These are phyloP conservation scores for Agrotis exclamationis DNA, from an alignment of 2,888 invertebrate genomes.

Conservation along the genomic window DNA sequence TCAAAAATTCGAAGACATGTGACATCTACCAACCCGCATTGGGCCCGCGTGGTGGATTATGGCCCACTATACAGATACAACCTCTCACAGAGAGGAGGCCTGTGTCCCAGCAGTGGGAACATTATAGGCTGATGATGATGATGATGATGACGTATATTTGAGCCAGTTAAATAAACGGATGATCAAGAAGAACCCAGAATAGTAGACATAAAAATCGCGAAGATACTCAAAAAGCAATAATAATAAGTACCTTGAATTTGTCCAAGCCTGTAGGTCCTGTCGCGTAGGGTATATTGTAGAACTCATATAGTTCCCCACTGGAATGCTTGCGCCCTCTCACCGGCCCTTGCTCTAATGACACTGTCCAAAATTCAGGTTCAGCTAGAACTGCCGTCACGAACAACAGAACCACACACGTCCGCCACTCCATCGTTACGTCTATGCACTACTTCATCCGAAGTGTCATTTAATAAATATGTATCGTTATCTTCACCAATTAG, in stretches of 20 bases:
- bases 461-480: too few relatives aligned
- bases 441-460: background rate
- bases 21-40: too few relatives aligned
- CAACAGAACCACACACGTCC: slow-evolving; percentile 20
- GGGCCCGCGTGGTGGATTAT: too few relatives aligned
- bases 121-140: too few relatives aligned
- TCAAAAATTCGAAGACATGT: too few relatives aligned
- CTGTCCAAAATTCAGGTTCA: slow-evolving; percentile 52
- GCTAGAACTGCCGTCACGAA: slow-evolving; percentile 26
- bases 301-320: slow-evolving; percentile 63
- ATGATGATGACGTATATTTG: background rate
- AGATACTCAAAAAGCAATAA: background rate
- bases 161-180: background rate
- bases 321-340: slow-evolving; percentile 70
- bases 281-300: slow-evolving; percentile 76
- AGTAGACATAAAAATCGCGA: background rate
- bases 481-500: background rate
- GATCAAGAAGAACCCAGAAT: background rate
- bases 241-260: slow-evolving; percentile 70
- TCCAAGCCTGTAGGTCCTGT: slow-evolving; percentile 69
- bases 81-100: too few relatives aligned
- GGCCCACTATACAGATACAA: too few relatives aligned
- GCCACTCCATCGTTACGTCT: slow-evolving; percentile 23
- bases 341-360: slow-evolving; percentile 66
- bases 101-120: too few relatives aligned